phyloP scores from a whole-genome alignment of 1,140 invertebrate species.

The Aporrectodea caliginosa region DNA sequence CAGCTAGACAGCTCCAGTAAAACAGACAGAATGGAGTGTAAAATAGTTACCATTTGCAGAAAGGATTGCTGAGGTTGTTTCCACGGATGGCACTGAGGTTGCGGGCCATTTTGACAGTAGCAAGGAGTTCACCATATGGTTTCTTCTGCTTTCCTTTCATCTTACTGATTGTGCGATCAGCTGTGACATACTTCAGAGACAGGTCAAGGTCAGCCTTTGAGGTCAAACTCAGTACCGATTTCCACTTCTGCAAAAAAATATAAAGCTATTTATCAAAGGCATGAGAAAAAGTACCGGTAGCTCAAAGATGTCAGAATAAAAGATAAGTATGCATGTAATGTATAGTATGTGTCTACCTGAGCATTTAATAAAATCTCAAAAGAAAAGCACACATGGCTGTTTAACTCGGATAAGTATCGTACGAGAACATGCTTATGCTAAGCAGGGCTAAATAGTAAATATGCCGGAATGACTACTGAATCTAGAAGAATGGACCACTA shows the following conservation, averaged over 20 bases:
- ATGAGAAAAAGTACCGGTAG: neutral
- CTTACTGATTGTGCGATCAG: slow-evolving; percentile 54
- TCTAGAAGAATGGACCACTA: no score
- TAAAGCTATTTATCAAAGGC: neutral
- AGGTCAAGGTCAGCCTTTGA: slow-evolving; percentile 88
- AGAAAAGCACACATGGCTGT: no score
- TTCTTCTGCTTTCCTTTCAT: slow-evolving; percentile 14
- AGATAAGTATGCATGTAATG: neutral
- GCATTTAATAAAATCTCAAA: neutral
- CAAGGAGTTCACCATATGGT: slow-evolving; percentile 74
- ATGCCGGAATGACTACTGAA: no score
- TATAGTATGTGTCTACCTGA: neutral
- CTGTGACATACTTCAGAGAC: slow-evolving; percentile 84
- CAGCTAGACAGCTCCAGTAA: no score
- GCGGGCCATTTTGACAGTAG: slow-evolving; percentile 91
- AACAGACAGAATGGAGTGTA: no score
- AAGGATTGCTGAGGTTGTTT: slow-evolving; percentile 85
- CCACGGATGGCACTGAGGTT: slow-evolving; percentile 81
- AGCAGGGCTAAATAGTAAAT: no score
- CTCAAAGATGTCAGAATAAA: neutral
- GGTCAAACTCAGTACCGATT: slow-evolving; percentile 16
- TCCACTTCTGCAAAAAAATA: neutral
- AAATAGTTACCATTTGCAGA: slow-evolving; percentile 89
- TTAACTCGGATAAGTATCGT: no score
- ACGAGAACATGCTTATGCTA: neutral